Evolutionary conservation across 2,888 invertebrate species (phyloP), one percentile per base, ranked within the genome.

Genomic region (Machimus rusticus): DNA sequence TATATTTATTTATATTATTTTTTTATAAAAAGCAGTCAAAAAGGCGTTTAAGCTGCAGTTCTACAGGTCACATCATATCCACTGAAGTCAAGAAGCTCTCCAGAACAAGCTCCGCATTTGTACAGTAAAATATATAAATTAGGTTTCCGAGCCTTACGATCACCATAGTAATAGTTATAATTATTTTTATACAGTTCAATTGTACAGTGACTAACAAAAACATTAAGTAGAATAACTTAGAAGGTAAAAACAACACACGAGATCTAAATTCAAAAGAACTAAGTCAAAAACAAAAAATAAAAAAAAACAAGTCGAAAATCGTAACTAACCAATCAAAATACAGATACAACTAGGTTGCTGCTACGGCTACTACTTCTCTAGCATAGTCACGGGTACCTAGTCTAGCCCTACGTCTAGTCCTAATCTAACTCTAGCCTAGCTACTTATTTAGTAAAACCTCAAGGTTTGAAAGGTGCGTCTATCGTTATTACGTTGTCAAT

Each of bases 401-500:
- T 74, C 85, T 85, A 85, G 74, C 39, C 74, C 46, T 74, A 74
- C 12, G 46, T 46, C 85, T 85, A 85, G 28, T 28, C 43, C 85
- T 82, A 82, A 12, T 66, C 28, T 66, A 66, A 28, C 9, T 66
- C 66, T 66, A 66, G 66, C 66, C 66, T 66, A 66, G 66, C 66
- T 66, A 66, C 66, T 66, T 66, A 82, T 66, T 28, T 81, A 82
- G 19, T 82, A 55, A 55, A 82, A 85, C 85, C 85, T 74, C 82
- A 74, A 81, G 51, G 28, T 51, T 28, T 86, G 74, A 85, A 74
- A 37, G 85, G 74, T 85, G 85, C 85, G 85, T 85, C 55, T 87
- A 82, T 88, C 87, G 76, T 88, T 88, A 51, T 51, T 88, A 39
- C 79, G 87, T 86, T 88, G 85, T 85, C 85, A 85, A 74, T 85